Base-by-base conservation (phyloP, 1,140 invertebrate genomes). In the Drosophila busckii region DNA sequence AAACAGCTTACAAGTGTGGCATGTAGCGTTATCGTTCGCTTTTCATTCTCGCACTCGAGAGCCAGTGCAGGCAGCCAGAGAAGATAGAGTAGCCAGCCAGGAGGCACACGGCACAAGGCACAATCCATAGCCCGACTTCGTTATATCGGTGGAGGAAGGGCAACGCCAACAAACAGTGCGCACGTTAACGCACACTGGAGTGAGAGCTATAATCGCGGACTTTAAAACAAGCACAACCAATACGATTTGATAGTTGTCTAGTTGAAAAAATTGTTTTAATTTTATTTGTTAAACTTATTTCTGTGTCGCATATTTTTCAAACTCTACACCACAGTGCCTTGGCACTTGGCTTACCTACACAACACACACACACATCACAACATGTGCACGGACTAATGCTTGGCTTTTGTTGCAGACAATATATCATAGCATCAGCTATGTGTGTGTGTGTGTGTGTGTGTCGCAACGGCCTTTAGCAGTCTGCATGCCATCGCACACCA, bases 351-450 rank as follows among this genome's bases (percentile, higher is more conserved):
- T 29, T 19, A 28, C 13, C 23, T 35, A 38, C 25, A 68, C 48
- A 53, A 29, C 35, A 58, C n/a, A 31, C 31, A 38, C 31, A 54
- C 38, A 41, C 20, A 35, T 20, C 45, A 50, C 28, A 31, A 38
- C 31, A 37, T 40, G 26, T 38, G 8, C 32, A 42, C n/a, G 34
- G 28, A 48, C 23, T 29, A 34, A 40, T 73, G 73, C 68, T 82
- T 80, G 73, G 73, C 75, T 80, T 80, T 80, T 80, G 73, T 80
- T 68, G 69, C 73, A 80, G 75, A 80, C 73, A 80, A 80, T 80
- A 80, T 80, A 80, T 80, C 73, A 80, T 80, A 73, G 75, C 75
- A 80, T 80, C 73, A 82, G 44, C 53, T 71, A 28, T 28, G 41
- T 35, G 55, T 17, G 52, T 16, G 20, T 58, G 35, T 35, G 48